These are phyloP conservation scores for Geophilus truncorum DNA, from an alignment of 2,888 invertebrate species.

Conservation along the genomic window DNA sequence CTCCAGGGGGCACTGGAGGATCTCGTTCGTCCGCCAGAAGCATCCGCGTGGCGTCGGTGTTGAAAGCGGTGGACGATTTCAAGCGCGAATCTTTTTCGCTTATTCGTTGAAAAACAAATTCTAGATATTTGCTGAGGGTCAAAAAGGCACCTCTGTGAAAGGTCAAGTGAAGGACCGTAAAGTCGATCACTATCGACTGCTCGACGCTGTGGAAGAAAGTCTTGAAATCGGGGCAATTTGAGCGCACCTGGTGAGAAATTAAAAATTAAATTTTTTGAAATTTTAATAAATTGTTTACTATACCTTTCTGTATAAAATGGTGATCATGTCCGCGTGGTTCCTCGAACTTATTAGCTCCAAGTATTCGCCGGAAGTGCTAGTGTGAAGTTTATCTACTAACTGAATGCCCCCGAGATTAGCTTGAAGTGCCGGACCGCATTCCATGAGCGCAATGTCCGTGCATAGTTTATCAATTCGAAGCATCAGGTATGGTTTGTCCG, in stretches of 20 bases:
- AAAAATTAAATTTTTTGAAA: not conserved
- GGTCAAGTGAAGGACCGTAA: conserved; percentile 59
- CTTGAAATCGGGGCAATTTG: conserved; percentile 76
- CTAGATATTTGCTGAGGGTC: conserved; percentile 64
- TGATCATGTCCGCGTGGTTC: conserved; percentile 58
- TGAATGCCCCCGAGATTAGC: conserved; percentile 61
- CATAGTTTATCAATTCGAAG: conserved; percentile 62
- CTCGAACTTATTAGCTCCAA: conserved; percentile 56
- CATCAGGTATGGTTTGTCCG: conserved; percentile 69
- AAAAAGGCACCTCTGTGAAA: conserved; percentile 69
- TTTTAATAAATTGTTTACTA: too few relatives aligned
- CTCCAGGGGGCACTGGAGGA: conserved; percentile 69
- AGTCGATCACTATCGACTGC: conserved; percentile 66
- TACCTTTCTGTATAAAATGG: conserved; percentile 71
- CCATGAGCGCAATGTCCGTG: conserved; percentile 69
- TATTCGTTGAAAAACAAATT: conserved; percentile 54
- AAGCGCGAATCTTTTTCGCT: conserved; percentile 12
- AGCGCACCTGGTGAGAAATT: conserved; percentile 59
- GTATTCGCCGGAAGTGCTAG: conserved; percentile 67
- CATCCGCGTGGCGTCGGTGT: conserved; percentile 32
- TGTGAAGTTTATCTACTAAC: conserved; percentile 70
- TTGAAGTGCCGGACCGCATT: conserved; percentile 71
- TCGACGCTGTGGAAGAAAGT: conserved; percentile 74
- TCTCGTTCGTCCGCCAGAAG: conserved; percentile 49
- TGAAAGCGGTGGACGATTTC: conserved; percentile 1